Evolutionary conservation across 2,888 invertebrate genomes (phyloP).

Genomic region (Drosophila tripunctata): DNA sequence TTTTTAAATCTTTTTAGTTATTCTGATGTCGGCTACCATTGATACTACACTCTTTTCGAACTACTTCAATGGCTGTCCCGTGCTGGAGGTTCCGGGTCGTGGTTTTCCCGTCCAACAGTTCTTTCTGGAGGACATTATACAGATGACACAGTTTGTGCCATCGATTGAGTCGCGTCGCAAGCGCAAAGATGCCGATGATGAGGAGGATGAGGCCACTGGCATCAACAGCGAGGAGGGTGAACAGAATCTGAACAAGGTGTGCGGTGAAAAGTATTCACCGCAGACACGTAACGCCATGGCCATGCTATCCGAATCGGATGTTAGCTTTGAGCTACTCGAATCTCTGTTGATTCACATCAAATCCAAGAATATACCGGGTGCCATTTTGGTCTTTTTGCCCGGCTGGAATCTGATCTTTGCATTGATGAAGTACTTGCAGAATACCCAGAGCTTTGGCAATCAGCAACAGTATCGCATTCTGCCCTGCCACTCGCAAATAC

Average conservation of each 20-base stretch:
- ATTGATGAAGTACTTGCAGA: slow-evolving; percentile 92
- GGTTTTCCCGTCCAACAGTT: slow-evolving; percentile 95
- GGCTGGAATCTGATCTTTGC: slow-evolving; percentile 99
- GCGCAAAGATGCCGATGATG: slow-evolving; percentile 89
- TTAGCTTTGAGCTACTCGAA: slow-evolving; percentile 96
- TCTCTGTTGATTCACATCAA: slow-evolving; percentile 89
- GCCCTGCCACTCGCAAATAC: slow-evolving; percentile 98
- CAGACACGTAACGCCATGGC: slow-evolving; percentile 89
- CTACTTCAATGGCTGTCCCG: slow-evolving; percentile 96
- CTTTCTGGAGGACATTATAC: slow-evolving; percentile 96
- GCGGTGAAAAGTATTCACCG: slow-evolving; percentile 85
- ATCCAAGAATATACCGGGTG: slow-evolving; percentile 88
- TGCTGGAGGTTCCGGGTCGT: slow-evolving; percentile 94
- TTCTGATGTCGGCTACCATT: slow-evolving; percentile 99
- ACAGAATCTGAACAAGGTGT: slow-evolving; percentile 90
- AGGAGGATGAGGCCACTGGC: slow-evolving; percentile 86
- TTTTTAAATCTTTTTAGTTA: slow-evolving; percentile 84
- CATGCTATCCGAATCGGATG: slow-evolving; percentile 94
- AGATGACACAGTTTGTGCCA: slow-evolving; percentile 93
- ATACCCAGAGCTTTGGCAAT: slow-evolving; percentile 89
- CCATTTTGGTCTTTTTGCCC: slow-evolving; percentile 96
- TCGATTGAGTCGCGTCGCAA: slow-evolving; percentile 89
- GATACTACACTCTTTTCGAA: slow-evolving; percentile 95
- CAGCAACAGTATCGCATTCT: slow-evolving; percentile 89
- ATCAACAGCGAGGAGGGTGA: slow-evolving; percentile 88